These are phyloP conservation scores for Megalops cyprinoides DNA, from an alignment of 2,797 vertebrate genomes.

Conservation along the genomic window DNA sequence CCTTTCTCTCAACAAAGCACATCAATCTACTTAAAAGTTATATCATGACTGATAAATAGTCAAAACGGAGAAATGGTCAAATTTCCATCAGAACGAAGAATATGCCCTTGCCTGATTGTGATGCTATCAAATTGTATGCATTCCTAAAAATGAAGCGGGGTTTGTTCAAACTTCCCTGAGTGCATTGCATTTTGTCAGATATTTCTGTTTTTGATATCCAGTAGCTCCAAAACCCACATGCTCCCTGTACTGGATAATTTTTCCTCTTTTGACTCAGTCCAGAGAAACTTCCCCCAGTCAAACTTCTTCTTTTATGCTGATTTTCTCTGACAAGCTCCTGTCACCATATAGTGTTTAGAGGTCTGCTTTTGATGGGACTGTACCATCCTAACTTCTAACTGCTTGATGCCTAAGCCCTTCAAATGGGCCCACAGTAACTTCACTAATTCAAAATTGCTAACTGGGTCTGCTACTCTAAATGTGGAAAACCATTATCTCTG, in stretches of 20 bases:
- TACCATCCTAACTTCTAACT: not conserved
- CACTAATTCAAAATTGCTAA: slow-evolving; percentile 42
- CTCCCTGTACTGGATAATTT: not conserved
- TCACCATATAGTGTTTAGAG: not conserved
- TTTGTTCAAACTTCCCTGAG: not conserved
- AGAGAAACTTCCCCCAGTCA: not conserved
- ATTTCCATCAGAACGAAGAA: not conserved
- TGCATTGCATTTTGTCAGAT: not conserved
- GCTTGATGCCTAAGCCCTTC: slow-evolving; percentile 29
- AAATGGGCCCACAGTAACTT: slow-evolving; percentile 23
- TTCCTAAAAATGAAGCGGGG: not conserved
- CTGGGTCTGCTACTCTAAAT: slow-evolving; percentile 34
- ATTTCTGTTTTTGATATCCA: not conserved
- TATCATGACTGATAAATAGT: too few relatives aligned
- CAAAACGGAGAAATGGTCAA: not conserved
- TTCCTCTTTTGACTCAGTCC: not conserved
- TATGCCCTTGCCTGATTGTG: not conserved
- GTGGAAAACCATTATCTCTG: slow-evolving; percentile 36
- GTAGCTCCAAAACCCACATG: not conserved
- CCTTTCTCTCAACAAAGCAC: too few relatives aligned
- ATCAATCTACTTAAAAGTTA: too few relatives aligned
- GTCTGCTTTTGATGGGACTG: not conserved
- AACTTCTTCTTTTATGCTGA: not conserved
- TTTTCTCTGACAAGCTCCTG: not conserved
- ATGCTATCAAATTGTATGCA: not conserved